These are phyloP conservation scores for Chionis minor DNA, from an alignment of 2,113 vertebrate species.

Conservation along the genomic window DNA sequence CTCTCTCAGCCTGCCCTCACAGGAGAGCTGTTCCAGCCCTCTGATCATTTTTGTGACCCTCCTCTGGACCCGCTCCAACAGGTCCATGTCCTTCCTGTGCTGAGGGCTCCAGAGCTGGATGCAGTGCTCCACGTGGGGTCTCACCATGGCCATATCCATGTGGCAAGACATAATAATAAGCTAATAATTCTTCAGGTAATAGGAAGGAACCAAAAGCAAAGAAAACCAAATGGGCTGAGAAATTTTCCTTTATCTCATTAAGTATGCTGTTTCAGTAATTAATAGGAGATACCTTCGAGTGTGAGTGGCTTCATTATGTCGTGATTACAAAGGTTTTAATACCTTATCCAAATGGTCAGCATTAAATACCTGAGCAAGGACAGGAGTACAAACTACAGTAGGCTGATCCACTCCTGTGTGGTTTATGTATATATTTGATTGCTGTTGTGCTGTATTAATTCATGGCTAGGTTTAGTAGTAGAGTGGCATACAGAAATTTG, in stretches of 20 bases:
- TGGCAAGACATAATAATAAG: not conserved
- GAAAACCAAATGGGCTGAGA: not conserved
- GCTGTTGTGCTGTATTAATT: not conserved
- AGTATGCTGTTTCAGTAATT: not conserved
- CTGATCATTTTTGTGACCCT: not conserved
- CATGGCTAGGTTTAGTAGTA: not conserved
- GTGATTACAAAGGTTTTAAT: not conserved
- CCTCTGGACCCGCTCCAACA: not conserved
- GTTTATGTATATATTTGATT: not conserved
- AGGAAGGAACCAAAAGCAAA: not conserved
- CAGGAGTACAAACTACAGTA: not conserved
- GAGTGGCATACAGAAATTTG: not conserved
- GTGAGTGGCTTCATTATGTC: not conserved
- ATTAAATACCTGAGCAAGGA: not conserved
- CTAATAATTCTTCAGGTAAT: not conserved
- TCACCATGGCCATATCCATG: not conserved
- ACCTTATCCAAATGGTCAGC: not conserved
- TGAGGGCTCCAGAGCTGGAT: not conserved
- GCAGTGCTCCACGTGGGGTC: not conserved
- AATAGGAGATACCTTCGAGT: not conserved
- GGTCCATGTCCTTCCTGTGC: not conserved
- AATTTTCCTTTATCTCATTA: not conserved
- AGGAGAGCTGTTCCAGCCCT: not conserved
- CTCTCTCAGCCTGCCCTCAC: not conserved
- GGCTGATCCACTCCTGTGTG: fast-evolving